phyloP scores from a whole-genome alignment of 2,113 vertebrate genomes.

The Dinomys branickii region DNA sequence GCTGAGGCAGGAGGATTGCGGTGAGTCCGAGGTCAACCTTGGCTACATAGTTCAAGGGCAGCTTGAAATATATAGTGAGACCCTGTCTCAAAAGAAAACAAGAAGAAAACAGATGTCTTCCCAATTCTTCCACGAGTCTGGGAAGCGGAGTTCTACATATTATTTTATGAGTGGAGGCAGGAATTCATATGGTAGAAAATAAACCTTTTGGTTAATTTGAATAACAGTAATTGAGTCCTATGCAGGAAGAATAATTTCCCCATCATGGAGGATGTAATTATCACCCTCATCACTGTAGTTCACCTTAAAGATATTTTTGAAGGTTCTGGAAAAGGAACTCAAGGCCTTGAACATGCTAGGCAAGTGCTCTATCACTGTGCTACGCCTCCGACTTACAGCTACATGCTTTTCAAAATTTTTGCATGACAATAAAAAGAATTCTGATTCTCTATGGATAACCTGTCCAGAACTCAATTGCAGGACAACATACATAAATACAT shows the following conservation, averaged over 20 bases:
- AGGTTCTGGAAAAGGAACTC: background rate
- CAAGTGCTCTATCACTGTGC: background rate
- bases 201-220: background rate
- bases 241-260: background rate
- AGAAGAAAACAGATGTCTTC: background rate
- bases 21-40: background rate
- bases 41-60: background rate
- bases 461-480: background rate
- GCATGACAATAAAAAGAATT: background rate
- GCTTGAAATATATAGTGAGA: background rate
- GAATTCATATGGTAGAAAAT: background rate
- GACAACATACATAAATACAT: background rate
- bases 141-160: background rate
- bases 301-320: background rate
- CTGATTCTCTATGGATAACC: background rate
- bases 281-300: background rate
- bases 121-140: background rate
- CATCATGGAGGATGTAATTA: background rate
- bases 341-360: too few relatives aligned
- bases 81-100: background rate
- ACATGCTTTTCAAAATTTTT: background rate
- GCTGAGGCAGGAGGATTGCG: background rate
- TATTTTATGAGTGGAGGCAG: background rate
- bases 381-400: background rate
- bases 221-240: background rate